A percentile compares a stretch with the other conserved stretches of the same genome.
Conservation (phyloP, 2,113 vertebrate genomes). For the Campylorhamphus procurvoides region DNA sequence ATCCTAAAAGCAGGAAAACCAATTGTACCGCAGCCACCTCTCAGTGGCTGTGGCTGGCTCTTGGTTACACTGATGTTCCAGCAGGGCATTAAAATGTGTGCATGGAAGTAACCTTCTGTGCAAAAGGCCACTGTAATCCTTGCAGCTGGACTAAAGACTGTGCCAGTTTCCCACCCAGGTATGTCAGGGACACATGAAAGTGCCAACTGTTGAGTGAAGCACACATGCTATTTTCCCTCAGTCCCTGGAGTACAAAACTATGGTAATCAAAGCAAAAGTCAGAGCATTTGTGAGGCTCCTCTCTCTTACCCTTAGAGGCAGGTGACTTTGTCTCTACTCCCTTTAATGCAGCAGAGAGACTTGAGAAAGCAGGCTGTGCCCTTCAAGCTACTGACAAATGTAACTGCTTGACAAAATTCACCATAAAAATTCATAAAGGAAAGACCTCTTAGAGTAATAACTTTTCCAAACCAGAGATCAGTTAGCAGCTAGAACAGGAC, state of each 20-base stretch:
- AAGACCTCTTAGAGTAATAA: background rate
- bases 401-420: background rate
- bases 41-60: background rate
- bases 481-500: background rate
- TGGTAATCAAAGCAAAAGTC: background rate
- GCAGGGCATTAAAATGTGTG: background rate
- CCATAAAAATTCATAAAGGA: background rate
- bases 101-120: background rate
- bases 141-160: background rate
- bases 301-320: background rate
- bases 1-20: background rate
- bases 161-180: background rate
- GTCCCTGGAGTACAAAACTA: background rate
- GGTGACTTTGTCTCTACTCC: background rate
- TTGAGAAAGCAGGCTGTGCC: background rate
- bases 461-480: background rate
- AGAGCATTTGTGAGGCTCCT: background rate
- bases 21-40: background rate
- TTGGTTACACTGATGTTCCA: rapidly evolving
- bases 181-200: background rate
- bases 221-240: background rate
- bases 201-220: background rate
- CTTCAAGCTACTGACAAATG: background rate
- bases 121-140: background rate
- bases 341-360: background rate